Evolutionary conservation across 2,797 vertebrate genomes (phyloP).

Genomic region (Crocidura indochinensis): DNA sequence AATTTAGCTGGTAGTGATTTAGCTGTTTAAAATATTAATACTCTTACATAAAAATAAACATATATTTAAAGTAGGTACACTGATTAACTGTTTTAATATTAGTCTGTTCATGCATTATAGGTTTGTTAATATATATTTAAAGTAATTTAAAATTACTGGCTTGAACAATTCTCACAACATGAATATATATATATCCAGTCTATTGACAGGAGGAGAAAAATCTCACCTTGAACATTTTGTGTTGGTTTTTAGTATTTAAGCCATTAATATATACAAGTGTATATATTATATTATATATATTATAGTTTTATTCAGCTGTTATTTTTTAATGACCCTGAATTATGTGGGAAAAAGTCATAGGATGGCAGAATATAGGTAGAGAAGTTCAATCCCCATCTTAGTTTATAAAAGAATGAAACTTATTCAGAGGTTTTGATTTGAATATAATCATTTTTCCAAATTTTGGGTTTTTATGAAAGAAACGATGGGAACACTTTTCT

Average conservation of each 20-base stretch:
- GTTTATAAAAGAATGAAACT: background rate
- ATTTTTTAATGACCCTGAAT: conserved; percentile 1
- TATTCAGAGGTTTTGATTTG: background rate
- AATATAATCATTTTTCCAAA: background rate
- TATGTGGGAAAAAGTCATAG: background rate
- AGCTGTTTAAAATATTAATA: conserved; percentile 61
- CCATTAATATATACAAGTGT: background rate
- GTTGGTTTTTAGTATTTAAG: background rate
- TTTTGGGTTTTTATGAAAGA: background rate
- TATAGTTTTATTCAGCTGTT: background rate
- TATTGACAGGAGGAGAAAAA: background rate
- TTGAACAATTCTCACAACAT: conserved; percentile 49
- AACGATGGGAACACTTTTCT: background rate
- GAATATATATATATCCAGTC: background rate
- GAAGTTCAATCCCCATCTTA: background rate
- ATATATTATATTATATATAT: too few species aligned
- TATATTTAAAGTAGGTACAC: conserved; percentile 10
- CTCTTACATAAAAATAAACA: conserved; percentile 21
- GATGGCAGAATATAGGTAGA: background rate
- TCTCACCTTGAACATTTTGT: conserved; percentile 32
- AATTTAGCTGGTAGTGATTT: background rate
- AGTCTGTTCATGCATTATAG: background rate
- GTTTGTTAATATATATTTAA: conserved; percentile 38
- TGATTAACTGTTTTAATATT: conserved; percentile 27
- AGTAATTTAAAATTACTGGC: conserved; percentile 24